Base-by-base conservation (phyloP, 1,140 invertebrate genomes). In the Trachymyrmex septentrionalis region DNA sequence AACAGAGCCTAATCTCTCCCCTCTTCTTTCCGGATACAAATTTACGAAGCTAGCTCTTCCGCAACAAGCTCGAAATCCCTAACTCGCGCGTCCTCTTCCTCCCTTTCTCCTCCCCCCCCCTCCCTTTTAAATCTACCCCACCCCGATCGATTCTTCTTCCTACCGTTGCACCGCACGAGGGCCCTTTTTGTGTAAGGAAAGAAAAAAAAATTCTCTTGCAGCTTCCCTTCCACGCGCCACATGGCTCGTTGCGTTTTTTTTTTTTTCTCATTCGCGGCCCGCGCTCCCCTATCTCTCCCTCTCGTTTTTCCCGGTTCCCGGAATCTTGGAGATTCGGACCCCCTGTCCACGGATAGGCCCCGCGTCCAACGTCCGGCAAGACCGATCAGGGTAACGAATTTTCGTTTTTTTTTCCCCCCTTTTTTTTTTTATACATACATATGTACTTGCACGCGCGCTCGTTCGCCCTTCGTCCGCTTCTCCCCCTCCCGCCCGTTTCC, bases 201-300 rank as follows among this genome's bases (percentile, higher is more conserved):
- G 91, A 90, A 90, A 84, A 71, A 71, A 2, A 30, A 30, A 0
- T 69, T 50, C 38, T 48, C 73, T 38, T 63, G 77, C 89, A 92
- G 88, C 86, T 89, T 87, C 92, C 80, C 93, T 92, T 93, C 92
- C 93, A 94, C 92, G 93, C 92, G 93, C 92, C 92, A 92, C 93
- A 94, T 94, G 92, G 77, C 86, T 87, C 87, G 90, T 92, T 92
- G 77, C 91, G 91, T 92, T 92, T 93, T 93, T 91, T 91, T 44
- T 34, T 92, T 92, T 93, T 93, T 91, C 90, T 44, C 44, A 55
- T 66, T 69, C 84, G 86, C 91, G 78, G 30, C 57, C 72, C 55
- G 82, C 61, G 61, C 73, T 77, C 57, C 88, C 87, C 72, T 59
- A 75, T 90, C 87, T 90, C 86, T 89, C 88, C 85, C 86, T 88